Conservation (phyloP, 2,888 invertebrate genomes). For the Agrochola macilenta region DNA sequence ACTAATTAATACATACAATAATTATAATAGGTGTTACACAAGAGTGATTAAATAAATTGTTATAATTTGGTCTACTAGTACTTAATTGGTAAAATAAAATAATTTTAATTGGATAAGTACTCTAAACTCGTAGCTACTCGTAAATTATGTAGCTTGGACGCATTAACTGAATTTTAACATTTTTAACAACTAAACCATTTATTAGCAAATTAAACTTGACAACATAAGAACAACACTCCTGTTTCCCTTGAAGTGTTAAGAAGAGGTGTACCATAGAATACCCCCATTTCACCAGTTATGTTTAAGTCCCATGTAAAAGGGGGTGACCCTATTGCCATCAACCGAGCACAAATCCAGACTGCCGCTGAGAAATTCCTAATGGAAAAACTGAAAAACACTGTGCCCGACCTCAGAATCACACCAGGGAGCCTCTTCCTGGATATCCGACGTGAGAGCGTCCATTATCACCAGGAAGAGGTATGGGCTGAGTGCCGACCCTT, state of each 20-base stretch:
- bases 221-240: background rate
- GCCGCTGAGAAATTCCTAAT: too few relatives aligned
- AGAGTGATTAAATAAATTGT: constrained; percentile 9
- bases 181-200: background rate
- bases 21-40: constrained; percentile 28
- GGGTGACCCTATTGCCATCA: background rate
- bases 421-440: too few relatives aligned
- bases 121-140: constrained; percentile 31
- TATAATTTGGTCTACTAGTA: constrained; percentile 13
- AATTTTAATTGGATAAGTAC: constrained; percentile 12
- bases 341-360: too few relatives aligned
- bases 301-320: background rate
- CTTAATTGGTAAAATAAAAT: constrained; percentile 32
- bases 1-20: constrained; percentile 23
- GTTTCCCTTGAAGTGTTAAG: background rate
- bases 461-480: too few relatives aligned
- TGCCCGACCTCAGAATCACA: too few relatives aligned
- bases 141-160: background rate
- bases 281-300: background rate
- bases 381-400: too few relatives aligned
- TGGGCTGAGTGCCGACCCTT: too few relatives aligned
- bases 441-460: too few relatives aligned
- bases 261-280: background rate
- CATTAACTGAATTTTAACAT: background rate
- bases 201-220: background rate